Percentiles rank a stretch among this genome's conserved stretches.
phyloP scores from a whole-genome alignment of 2,113 vertebrate species.

The Lophura nycthemera region DNA sequence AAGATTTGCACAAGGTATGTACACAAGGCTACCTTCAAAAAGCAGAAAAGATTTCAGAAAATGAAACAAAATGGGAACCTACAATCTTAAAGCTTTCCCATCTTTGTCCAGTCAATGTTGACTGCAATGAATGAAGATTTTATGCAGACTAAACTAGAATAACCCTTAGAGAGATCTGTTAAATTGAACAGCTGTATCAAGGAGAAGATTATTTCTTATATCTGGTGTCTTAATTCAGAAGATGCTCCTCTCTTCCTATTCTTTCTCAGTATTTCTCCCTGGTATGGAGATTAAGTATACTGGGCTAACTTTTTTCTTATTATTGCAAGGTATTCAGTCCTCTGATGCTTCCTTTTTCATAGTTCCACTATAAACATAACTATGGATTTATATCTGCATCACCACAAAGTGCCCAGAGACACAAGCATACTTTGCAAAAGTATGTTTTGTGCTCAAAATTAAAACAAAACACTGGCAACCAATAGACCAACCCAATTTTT shows the following conservation, averaged over 20 bases:
- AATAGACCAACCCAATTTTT: background rate
- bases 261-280: background rate
- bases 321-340: fast-evolving
- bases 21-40: background rate
- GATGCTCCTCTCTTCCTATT: background rate
- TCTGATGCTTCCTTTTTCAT: background rate
- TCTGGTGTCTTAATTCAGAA: background rate
- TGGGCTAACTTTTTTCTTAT: background rate
- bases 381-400: background rate
- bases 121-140: background rate
- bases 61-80: background rate
- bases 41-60: background rate
- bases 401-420: background rate
- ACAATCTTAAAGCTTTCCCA: background rate
- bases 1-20: background rate
- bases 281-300: background rate
- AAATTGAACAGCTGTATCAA: background rate
- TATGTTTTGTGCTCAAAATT: fast-evolving
- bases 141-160: background rate
- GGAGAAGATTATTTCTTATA: background rate
- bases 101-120: background rate
- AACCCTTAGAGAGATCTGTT: background rate
- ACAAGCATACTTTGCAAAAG: background rate
- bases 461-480: background rate
- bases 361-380: background rate